These are phyloP conservation scores for Neuroscelio doddi DNA, from an alignment of 2,888 invertebrate species.

Conservation along the genomic window DNA sequence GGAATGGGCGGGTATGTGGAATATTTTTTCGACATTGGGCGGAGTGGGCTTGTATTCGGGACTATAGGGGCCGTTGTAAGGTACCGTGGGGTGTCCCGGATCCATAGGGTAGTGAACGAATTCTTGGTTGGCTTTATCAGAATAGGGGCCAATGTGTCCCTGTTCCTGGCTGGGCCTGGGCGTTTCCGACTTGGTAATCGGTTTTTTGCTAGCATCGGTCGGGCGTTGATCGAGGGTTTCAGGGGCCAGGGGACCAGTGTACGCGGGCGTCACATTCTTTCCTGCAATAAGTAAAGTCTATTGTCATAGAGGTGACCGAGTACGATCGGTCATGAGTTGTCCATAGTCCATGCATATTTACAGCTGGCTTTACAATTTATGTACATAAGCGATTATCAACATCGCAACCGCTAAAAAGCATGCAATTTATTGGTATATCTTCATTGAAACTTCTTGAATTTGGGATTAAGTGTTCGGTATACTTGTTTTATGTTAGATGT, in stretches of 20 bases:
- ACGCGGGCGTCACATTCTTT: conserved; percentile 63
- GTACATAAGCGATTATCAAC: conserved; percentile 47
- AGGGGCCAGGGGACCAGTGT: conserved; percentile 59
- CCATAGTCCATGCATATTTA: conserved; percentile 62
- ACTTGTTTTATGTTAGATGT: too few relatives aligned
- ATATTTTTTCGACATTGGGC: conserved; percentile 63
- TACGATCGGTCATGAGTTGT: conserved; percentile 32
- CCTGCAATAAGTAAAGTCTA: conserved; percentile 68
- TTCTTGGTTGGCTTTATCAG: conserved; percentile 43
- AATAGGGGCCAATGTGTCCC: conserved; percentile 37
- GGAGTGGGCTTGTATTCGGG: conserved; percentile 68
- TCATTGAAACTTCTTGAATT: too few relatives aligned
- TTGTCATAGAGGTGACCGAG: conserved; percentile 51
- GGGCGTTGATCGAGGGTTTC: conserved; percentile 52
- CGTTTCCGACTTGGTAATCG: conserved; percentile 57
- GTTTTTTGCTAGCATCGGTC: conserved; percentile 53
- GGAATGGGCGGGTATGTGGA: conserved; percentile 54
- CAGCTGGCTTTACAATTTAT: conserved; percentile 49
- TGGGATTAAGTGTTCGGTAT: too few relatives aligned
- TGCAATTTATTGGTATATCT: conserved; percentile 44
- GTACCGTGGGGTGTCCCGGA: conserved; percentile 64
- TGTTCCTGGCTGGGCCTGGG: conserved; percentile 51
- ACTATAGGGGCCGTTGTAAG: conserved; percentile 72
- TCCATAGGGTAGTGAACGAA: conserved; percentile 66
- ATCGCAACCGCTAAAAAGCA: conserved; percentile 45